Conservation (phyloP, 1,140 invertebrate genomes). For the Heliconius nattereri region DNA sequence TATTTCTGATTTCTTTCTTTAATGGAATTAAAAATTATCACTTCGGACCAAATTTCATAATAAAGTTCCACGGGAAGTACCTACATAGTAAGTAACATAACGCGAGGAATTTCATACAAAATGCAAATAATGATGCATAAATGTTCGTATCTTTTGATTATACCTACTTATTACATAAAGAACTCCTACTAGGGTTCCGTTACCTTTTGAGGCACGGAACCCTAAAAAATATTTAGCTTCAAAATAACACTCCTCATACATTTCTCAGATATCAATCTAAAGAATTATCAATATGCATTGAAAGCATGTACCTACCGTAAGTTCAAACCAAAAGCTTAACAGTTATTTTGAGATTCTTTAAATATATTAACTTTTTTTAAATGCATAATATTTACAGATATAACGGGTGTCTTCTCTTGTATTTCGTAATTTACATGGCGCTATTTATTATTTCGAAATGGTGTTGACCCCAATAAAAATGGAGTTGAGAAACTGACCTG, state of each 20-base stretch:
- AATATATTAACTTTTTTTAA: conserved; percentile 58
- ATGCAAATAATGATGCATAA: no score
- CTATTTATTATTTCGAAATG: conserved; percentile 63
- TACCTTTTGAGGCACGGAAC: no score
- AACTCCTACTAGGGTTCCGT: no score
- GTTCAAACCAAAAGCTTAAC: background rate
- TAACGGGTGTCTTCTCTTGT: conserved; percentile 51
- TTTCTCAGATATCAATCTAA: background rate
- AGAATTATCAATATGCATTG: background rate
- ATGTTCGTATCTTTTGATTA: no score
- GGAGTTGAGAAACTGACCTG: conserved; percentile 9
- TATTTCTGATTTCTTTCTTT: no score
- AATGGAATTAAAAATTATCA: no score
- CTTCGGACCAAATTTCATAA: no score
- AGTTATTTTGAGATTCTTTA: conserved; percentile 43
- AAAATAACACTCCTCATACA: background rate
- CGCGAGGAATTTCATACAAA: no score
- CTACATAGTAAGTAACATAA: no score
- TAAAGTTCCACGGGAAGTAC: no score
- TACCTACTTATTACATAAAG: no score
- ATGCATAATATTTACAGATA: conserved; percentile 52
- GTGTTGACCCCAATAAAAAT: conserved; percentile 45
- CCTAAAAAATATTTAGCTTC: background rate
- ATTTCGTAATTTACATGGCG: conserved; percentile 42
- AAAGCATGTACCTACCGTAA: background rate